Conservation (phyloP, 1,140 invertebrate species). For the Lordiphosa mommai region DNA sequence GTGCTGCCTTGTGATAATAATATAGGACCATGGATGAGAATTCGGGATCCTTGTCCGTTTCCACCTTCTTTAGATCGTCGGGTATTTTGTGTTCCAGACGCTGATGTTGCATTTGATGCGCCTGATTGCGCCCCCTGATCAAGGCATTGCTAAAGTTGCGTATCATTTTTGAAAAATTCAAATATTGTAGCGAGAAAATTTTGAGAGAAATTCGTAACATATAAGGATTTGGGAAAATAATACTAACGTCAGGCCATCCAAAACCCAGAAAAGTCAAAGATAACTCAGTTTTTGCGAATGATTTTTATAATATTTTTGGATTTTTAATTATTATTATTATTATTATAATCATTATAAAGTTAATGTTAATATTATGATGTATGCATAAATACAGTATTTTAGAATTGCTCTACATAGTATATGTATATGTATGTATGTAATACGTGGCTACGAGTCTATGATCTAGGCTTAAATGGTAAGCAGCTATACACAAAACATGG, state of each 20-base stretch:
- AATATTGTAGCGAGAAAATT: not conserved
- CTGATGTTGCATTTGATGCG: not conserved
- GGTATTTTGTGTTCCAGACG: slow-evolving; percentile 81
- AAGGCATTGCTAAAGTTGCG: not conserved
- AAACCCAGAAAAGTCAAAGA: not conserved
- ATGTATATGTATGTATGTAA: slow-evolving; percentile 28
- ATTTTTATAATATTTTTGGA: slow-evolving; percentile 14
- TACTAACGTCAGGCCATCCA: not conserved
- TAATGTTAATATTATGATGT: slow-evolving; percentile 28
- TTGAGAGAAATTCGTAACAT: not conserved
- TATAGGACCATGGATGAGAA: slow-evolving; percentile 88
- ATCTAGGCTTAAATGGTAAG: slow-evolving; percentile 60
- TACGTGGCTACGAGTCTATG: slow-evolving; percentile 61
- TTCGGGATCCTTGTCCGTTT: slow-evolving; percentile 83
- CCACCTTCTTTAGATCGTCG: slow-evolving; percentile 82
- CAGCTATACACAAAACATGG: slow-evolving; percentile 61
- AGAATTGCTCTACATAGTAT: slow-evolving; percentile 46
- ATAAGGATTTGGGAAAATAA: not conserved
- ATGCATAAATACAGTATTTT: slow-evolving; percentile 34
- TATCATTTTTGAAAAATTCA: slow-evolving; percentile 2
- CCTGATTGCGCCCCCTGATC: not conserved
- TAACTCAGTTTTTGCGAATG: slow-evolving; percentile 15
- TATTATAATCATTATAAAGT: slow-evolving; percentile 52
- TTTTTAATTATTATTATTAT: slow-evolving; percentile 30
- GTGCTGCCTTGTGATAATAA: slow-evolving; percentile 85